These are phyloP conservation scores for Sinonovacula constricta DNA, from an alignment of 1,140 invertebrate species.

Conservation along the genomic window DNA sequence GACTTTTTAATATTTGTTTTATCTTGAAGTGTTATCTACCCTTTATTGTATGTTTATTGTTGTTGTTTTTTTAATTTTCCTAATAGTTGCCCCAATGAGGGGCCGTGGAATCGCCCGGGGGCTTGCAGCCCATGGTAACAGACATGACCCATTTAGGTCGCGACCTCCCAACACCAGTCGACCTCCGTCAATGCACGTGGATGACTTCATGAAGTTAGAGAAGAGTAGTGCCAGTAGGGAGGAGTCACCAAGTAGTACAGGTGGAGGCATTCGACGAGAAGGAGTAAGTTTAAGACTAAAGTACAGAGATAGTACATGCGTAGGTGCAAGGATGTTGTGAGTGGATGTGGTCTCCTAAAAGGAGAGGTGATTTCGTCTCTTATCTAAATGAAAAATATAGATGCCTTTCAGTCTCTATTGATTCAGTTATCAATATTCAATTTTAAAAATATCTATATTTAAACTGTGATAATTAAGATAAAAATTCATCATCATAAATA, in stretches of 20 bases:
- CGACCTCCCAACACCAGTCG: conserved; percentile 96
- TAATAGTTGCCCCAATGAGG: conserved; percentile 80
- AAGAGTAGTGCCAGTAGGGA: conserved; percentile 83
- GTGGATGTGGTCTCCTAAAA: not conserved
- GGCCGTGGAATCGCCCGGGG: conserved; percentile 83
- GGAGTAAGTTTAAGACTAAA: not conserved
- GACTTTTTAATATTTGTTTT: too few relatives aligned
- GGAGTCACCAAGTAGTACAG: not conserved
- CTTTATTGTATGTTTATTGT: too few relatives aligned
- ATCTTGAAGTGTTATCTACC: too few relatives aligned
- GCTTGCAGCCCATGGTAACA: conserved; percentile 54
- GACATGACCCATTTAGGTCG: conserved; percentile 90
- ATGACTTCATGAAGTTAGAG: conserved; percentile 97
- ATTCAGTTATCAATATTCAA: too few relatives aligned
- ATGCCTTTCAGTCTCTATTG: too few relatives aligned
- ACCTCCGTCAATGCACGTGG: conserved; percentile 97
- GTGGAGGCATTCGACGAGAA: not conserved
- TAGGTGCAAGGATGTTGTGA: not conserved
- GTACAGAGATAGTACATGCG: not conserved
- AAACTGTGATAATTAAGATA: too few relatives aligned
- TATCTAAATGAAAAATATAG: too few relatives aligned
- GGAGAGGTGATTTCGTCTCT: not conserved
- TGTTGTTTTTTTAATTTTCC: too few relatives aligned
- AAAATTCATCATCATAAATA: too few relatives aligned
- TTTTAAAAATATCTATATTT: too few relatives aligned